Conservation (phyloP, 2,113 vertebrate species). For the Castor canadensis region DNA sequence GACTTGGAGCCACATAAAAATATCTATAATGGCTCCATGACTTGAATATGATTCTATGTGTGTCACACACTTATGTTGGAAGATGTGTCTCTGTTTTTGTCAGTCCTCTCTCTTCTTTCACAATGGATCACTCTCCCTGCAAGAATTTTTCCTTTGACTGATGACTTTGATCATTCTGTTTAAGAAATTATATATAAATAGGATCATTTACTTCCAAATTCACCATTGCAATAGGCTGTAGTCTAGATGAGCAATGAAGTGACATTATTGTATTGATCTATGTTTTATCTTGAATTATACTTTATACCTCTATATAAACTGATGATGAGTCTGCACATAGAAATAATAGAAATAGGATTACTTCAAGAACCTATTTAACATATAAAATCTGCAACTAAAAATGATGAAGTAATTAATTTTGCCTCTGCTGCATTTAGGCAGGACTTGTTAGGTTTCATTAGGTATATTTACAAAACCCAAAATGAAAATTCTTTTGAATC, state of each 20-base stretch:
- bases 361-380: background rate
- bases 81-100: background rate
- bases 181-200: background rate
- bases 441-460: background rate
- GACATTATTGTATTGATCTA: background rate
- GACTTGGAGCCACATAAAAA: background rate
- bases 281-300: background rate
- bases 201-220: background rate
- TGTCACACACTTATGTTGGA: background rate
- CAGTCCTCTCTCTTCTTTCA: background rate
- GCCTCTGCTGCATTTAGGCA: background rate
- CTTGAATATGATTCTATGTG: background rate
- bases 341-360: slow-evolving; percentile 21
- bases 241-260: background rate
- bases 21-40: background rate
- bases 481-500: background rate
- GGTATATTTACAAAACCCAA: background rate
- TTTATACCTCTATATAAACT: background rate
- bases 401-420: background rate
- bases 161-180: background rate
- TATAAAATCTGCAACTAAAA: slow-evolving; percentile 5
- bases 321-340: background rate
- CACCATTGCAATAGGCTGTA: background rate
- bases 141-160: background rate
- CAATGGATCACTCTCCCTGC: background rate